These are phyloP conservation scores for Pteromalus puparum DNA, from an alignment of 1,140 invertebrate genomes.

Conservation along the genomic window DNA sequence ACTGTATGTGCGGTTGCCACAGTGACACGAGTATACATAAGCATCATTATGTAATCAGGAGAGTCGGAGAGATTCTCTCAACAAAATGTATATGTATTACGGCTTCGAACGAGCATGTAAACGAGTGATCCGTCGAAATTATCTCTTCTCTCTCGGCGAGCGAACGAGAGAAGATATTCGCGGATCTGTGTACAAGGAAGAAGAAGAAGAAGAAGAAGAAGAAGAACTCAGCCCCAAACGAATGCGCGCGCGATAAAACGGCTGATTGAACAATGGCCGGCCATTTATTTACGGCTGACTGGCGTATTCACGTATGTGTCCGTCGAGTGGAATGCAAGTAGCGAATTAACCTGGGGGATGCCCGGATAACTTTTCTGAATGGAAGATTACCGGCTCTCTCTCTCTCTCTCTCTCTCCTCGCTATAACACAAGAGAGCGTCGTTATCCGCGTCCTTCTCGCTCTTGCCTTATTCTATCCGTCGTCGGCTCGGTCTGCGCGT, in stretches of 20 bases:
- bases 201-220: not conserved
- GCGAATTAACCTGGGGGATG: conserved; percentile 64
- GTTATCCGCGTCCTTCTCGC: conserved; percentile 26
- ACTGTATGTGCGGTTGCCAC: not conserved
- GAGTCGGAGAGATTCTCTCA: too few species aligned
- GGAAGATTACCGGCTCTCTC: conserved; percentile 59
- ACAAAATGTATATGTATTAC: too few species aligned
- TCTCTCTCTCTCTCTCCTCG: conserved; percentile 12
- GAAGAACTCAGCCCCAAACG: not conserved
- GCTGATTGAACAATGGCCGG: conserved; percentile 55
- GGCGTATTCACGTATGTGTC: conserved; percentile 59
- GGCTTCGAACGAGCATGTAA: not conserved
- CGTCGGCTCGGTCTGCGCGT: not conserved
- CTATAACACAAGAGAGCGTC: conserved; percentile 22
- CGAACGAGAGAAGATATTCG: conserved; percentile 23
- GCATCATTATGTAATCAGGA: not conserved
- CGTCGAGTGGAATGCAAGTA: conserved; percentile 61
- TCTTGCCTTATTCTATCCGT: not conserved
- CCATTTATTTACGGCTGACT: conserved; percentile 61
- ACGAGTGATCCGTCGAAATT: not conserved
- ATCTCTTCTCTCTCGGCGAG: not conserved
- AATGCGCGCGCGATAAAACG: conserved; percentile 38
- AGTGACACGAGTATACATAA: not conserved
- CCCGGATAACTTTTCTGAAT: conserved; percentile 65
- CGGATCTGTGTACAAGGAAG: not conserved